A percentile compares a stretch with the other conserved stretches of the same genome.
These are phyloP conservation scores for Mustela nigripes DNA, from an alignment of 2,113 vertebrate genomes.

Conservation along the genomic window DNA sequence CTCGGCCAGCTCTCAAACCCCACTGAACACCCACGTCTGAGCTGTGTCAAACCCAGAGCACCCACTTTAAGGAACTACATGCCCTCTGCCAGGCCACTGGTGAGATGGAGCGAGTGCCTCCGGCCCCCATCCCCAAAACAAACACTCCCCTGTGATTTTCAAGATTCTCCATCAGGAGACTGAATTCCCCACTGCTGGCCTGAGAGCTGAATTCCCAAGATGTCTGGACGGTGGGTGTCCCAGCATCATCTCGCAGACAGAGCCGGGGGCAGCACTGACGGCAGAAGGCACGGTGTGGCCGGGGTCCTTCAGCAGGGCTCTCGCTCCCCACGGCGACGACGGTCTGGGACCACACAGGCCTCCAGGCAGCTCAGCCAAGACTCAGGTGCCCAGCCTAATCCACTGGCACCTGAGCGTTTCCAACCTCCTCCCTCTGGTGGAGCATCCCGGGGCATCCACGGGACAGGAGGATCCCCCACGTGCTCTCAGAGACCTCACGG, in stretches of 20 bases:
- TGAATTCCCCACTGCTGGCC: neutral
- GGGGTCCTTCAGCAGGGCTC: neutral
- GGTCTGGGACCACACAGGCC: accelerated
- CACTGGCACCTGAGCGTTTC: accelerated
- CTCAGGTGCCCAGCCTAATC: accelerated
- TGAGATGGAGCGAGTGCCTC: no score
- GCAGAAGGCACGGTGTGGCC: accelerated
- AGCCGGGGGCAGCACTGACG: accelerated
- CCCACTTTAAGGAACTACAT: accelerated
- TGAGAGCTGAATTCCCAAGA: neutral
- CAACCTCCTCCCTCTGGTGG: neutral
- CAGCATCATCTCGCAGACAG: accelerated
- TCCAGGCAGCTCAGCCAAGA: accelerated
- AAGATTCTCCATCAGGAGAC: neutral
- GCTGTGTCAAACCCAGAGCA: neutral
- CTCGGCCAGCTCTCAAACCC: accelerated
- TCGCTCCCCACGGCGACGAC: accelerated
- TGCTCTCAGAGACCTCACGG: accelerated
- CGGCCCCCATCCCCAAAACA: neutral
- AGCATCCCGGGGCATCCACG: accelerated
- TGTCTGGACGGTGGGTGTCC: no score
- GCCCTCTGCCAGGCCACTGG: accelerated
- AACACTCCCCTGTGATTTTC: no score
- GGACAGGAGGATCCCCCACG: accelerated
- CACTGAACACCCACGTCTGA: accelerated